A percentile compares a stretch with the other conserved stretches of the same genome.
Conservation (phyloP, 2,797 vertebrate genomes). For the Epinephelus malabaricus region DNA sequence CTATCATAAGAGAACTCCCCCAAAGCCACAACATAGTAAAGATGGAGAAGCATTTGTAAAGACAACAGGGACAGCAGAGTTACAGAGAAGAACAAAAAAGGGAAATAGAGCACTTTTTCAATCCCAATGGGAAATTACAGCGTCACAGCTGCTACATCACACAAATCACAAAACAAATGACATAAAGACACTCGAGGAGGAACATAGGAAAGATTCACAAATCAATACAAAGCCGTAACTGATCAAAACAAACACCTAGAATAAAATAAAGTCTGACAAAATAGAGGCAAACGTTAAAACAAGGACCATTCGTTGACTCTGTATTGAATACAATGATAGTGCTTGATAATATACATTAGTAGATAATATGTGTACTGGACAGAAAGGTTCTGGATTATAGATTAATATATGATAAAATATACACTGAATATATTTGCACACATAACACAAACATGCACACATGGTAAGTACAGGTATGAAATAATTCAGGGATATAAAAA, state of each 20-base stretch:
- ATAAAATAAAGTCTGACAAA: background rate
- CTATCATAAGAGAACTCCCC: background rate
- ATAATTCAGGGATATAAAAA: background rate
- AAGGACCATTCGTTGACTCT: background rate
- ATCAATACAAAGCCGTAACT: background rate
- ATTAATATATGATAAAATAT: background rate
- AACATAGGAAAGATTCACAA: background rate
- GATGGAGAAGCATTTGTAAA: background rate
- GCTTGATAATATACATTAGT: background rate
- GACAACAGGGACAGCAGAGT: background rate
- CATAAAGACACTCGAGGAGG: background rate
- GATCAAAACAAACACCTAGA: background rate
- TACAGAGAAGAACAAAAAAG: background rate
- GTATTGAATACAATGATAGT: background rate
- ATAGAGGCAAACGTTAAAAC: no score
- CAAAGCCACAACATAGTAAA: background rate
- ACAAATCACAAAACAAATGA: slow-evolving; percentile 8
- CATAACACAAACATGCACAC: background rate
- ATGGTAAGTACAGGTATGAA: background rate
- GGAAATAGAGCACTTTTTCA: slow-evolving; percentile 1
- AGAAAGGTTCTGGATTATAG: no score
- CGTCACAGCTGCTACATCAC: background rate
- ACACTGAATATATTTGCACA: background rate
- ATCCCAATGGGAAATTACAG: slow-evolving; percentile 15
- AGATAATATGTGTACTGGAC: background rate